Conservation (phyloP, 2,113 vertebrate genomes). For the Scomber japonicus region DNA sequence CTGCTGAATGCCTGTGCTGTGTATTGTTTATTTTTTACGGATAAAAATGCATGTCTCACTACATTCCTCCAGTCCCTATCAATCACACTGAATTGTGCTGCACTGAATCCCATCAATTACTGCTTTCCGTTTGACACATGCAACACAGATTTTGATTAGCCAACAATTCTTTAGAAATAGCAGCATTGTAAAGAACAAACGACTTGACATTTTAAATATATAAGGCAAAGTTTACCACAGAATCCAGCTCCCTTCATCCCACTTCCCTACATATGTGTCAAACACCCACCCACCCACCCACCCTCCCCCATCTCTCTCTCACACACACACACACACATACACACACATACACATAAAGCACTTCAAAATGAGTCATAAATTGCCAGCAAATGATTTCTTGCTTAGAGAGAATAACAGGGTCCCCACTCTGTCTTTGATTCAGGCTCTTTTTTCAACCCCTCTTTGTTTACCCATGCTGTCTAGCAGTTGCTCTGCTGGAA, state of each 20-base stretch:
- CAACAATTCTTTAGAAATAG: slow-evolving; percentile 69
- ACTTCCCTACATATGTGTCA: slow-evolving; percentile 56
- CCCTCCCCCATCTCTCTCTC: too few species aligned
- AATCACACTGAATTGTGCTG: slow-evolving; percentile 67
- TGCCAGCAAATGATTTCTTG: slow-evolving; percentile 81
- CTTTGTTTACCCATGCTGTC: slow-evolving; percentile 80
- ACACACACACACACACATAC: too few species aligned
- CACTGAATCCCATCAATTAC: slow-evolving; percentile 71
- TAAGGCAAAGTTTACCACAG: slow-evolving; percentile 64
- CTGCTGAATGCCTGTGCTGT: slow-evolving; percentile 22
- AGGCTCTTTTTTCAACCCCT: slow-evolving; percentile 64
- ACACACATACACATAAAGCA: slow-evolving; percentile 47
- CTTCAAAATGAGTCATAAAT: slow-evolving; percentile 80
- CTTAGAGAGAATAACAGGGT: slow-evolving; percentile 76
- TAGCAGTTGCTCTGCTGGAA: slow-evolving; percentile 80
- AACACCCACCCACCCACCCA: slow-evolving; percentile 20
- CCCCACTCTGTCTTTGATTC: slow-evolving; percentile 76
- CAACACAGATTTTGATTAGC: slow-evolving; percentile 72
- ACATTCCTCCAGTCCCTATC: slow-evolving; percentile 65
- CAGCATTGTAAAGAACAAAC: slow-evolving; percentile 72
- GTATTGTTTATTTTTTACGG: slow-evolving; percentile 64
- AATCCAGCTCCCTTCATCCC: slow-evolving; percentile 34
- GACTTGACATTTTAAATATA: slow-evolving; percentile 75
- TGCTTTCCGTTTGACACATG: slow-evolving; percentile 61
- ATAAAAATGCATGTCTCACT: slow-evolving; percentile 58